Evolutionary conservation across 2,888 invertebrate genomes (phyloP).

Genomic region (Drosophila diplacantha): DNA sequence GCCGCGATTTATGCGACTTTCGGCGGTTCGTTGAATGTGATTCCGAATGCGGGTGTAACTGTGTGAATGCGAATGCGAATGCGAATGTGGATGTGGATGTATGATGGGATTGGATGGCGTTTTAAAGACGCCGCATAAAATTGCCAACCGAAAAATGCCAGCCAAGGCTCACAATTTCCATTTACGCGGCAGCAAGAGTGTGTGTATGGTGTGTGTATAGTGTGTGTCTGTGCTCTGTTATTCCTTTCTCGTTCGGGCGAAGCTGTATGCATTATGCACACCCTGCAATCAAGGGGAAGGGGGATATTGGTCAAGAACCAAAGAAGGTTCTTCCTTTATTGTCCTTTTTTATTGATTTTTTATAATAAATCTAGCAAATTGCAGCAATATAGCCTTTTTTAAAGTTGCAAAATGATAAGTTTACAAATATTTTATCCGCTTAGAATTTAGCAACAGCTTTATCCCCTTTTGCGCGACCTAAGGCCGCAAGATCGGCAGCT

Average conservation of each 20-base stretch:
- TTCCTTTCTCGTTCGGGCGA: conserved; percentile 29
- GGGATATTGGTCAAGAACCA: conserved; percentile 1
- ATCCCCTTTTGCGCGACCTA: too few relatives aligned
- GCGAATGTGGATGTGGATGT: conserved; percentile 16
- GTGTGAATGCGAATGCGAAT: conserved; percentile 19
- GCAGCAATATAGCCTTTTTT: too few relatives aligned
- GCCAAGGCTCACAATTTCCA: conserved; percentile 38
- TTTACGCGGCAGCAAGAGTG: conserved; percentile 14
- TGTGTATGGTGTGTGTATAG: conserved; percentile 1
- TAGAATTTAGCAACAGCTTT: not conserved
- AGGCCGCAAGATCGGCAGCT: not conserved
- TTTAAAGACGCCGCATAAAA: conserved; percentile 42
- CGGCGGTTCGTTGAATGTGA: conserved; percentile 21
- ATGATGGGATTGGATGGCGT: conserved; percentile 42
- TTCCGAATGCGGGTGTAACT: conserved; percentile 33
- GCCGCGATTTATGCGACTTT: conserved; percentile 44
- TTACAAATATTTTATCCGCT: not conserved
- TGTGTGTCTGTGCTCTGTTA: conserved; percentile 21
- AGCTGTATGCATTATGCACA: conserved; percentile 36
- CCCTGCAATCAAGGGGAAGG: conserved; percentile 11
- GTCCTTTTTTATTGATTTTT: too few relatives aligned
- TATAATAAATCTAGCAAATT: too few relatives aligned
- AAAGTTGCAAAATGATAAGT: not conserved
- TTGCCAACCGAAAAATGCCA: conserved; percentile 40
- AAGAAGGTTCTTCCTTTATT: not conserved